Evolutionary conservation across 2,888 invertebrate genomes (phyloP).

Genomic region (Coelopa pilipes): DNA sequence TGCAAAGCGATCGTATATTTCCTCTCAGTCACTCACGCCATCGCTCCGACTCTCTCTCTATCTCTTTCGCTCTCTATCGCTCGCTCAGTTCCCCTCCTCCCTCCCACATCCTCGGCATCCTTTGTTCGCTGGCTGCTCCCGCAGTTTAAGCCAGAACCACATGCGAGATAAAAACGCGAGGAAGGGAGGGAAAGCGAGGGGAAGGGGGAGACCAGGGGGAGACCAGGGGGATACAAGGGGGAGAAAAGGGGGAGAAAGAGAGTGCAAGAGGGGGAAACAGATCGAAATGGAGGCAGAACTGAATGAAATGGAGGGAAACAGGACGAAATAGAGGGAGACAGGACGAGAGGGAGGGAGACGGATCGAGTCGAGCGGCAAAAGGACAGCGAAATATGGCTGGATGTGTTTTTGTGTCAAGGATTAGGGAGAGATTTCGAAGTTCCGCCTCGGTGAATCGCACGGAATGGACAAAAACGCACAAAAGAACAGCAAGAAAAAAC

Average conservation of each 20-base stretch:
- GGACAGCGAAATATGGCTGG: slow-evolving; percentile 6
- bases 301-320: no score
- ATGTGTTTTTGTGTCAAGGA: slow-evolving; percentile 14
- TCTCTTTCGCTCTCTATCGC: slow-evolving; percentile 9
- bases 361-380: background rate
- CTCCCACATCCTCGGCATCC: background rate
- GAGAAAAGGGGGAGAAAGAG: no score
- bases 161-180: no score
- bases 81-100: background rate
- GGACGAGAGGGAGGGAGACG: background rate
- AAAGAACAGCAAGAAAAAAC: background rate
- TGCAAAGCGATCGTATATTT: slow-evolving; percentile 22
- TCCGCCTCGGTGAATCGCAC: slow-evolving; percentile 4
- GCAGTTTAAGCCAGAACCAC: slow-evolving; percentile 5
- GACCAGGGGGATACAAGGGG: no score
- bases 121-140: background rate
- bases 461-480: background rate
- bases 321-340: no score
- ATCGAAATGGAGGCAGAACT: no score
- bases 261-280: no score
- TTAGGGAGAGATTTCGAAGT: slow-evolving; percentile 18
- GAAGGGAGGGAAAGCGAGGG: no score
- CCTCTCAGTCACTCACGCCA: background rate
- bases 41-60: slow-evolving; percentile 12
- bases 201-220: no score